Evolutionary conservation across 1,140 invertebrate genomes (phyloP), one percentile per base, ranked within the genome.

Genomic region (Telenomus remus): DNA sequence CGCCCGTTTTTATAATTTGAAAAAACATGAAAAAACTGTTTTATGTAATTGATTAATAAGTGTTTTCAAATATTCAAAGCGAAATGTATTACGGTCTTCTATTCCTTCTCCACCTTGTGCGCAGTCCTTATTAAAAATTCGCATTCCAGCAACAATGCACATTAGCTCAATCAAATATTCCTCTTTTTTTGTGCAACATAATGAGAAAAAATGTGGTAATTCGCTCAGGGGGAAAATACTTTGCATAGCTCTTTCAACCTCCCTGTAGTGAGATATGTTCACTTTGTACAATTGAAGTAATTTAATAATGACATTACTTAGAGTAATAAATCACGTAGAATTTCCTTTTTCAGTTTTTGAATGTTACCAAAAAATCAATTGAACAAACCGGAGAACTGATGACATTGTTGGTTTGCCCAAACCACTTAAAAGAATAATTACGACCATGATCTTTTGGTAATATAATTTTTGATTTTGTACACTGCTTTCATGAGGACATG

Each of bases 161-260:
- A 90, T 85, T 19, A 93, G 78, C 69, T 92, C 89, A 35, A 86
- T 82, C 7, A 93, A 65, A 37, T 91, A 89, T 9, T 83, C 82
- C 75, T 88, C 82, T 79, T 90, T 91, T 49, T 90, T 89, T 42
- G 79, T 71, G 64, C 89, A 89, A 0, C 90, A 87, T 39, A 92
- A 79, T 11, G 87, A 83, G 35, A 92, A 87, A 72, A 94, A 95
- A 4, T 90, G 86, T 44, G 89, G 89, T 10, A 95, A 80, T 78
- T 95, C 94, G 0, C 91, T 90, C 50, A 91, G 88, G 4, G 91
- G 90, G 79, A 94, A 93, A 6, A 95, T 90, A 82, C 93, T 95
- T 79, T 93, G 92, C 11, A 95, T 81, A 0, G 93, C 92, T 37
- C 91, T 89, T 61, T 90, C 86, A 4, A 89, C 90, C 84, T 93